Evolutionary conservation across 92 coral and sea anemone species (phyloP).

Genomic region (Heliopora coerulea): DNA sequence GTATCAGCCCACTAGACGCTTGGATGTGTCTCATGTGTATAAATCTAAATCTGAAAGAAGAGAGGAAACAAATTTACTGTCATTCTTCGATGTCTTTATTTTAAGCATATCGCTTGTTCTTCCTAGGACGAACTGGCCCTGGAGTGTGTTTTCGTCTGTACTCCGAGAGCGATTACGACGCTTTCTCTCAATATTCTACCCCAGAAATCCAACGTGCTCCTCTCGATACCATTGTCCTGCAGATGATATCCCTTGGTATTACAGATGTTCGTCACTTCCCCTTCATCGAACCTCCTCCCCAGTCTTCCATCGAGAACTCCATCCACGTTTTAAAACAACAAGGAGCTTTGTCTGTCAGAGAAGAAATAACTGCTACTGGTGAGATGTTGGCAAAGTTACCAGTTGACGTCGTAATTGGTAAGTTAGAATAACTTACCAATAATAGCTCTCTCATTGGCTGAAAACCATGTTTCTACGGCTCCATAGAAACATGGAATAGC

Average conservation of each 20-base stretch:
- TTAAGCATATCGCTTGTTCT: neutral
- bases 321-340: constrained; percentile 81
- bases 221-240: constrained; percentile 83
- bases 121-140: constrained; percentile 94
- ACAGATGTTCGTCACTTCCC: constrained; percentile 82
- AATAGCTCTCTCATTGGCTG: too few relatives aligned
- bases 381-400: constrained; percentile 91
- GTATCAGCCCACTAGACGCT: too few relatives aligned
- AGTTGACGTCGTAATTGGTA: constrained; percentile 94
- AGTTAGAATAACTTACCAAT: too few relatives aligned
- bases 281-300: constrained; percentile 93
- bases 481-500: too few relatives aligned
- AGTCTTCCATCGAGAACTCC: constrained; percentile 91
- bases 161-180: constrained; percentile 90
- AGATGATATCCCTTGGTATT: constrained; percentile 92
- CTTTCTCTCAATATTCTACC: constrained; percentile 95
- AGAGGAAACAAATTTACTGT: too few relatives aligned
- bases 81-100: neutral
- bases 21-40: neutral
- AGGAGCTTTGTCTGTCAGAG: constrained; percentile 82
- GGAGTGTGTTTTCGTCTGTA: constrained; percentile 95
- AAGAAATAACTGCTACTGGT: constrained; percentile 75
- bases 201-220: constrained; percentile 97
- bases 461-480: too few relatives aligned
- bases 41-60: too few relatives aligned